Conservation (phyloP, 2,797 vertebrate species). For the Heteromormyrus szaboi region DNA sequence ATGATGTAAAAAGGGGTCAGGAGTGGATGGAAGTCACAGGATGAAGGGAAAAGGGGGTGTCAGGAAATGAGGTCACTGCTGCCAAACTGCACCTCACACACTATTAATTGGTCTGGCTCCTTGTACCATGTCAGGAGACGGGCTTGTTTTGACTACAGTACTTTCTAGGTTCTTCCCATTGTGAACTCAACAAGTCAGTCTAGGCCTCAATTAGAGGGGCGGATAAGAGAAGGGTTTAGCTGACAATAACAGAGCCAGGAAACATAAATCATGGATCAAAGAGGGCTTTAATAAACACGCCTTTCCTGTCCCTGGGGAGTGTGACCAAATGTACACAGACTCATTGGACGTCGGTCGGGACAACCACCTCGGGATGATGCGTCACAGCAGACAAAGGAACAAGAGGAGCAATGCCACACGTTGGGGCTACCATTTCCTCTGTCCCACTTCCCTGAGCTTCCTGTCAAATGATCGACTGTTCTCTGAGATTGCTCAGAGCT, state of each 20-base stretch:
- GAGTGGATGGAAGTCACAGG: background rate
- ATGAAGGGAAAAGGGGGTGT: background rate
- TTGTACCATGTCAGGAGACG: background rate
- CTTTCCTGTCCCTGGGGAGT: slow-evolving; percentile 33
- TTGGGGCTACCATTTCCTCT: background rate
- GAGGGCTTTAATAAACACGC: slow-evolving; percentile 25
- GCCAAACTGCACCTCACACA: background rate
- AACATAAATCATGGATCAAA: slow-evolving; percentile 66
- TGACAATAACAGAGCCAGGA: slow-evolving; percentile 54
- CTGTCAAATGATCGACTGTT: background rate
- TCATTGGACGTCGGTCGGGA: background rate
- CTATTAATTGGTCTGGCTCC: background rate
- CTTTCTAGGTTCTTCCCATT: slow-evolving; percentile 39
- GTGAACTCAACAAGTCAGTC: slow-evolving; percentile 61
- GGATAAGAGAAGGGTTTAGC: slow-evolving; percentile 57
- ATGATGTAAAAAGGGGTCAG: background rate
- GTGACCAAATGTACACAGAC: slow-evolving; percentile 7
- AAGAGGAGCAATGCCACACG: background rate
- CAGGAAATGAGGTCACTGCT: background rate
- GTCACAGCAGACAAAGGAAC: background rate
- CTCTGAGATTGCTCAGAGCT: background rate
- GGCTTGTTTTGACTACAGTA: slow-evolving; percentile 39
- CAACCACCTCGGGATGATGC: background rate
- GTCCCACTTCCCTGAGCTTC: background rate
- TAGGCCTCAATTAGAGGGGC: slow-evolving; percentile 62